A percentile compares a stretch with the other conserved stretches of the same genome.
Conservation (phyloP, 1,140 invertebrate genomes). For the Eumaeus atala region DNA sequence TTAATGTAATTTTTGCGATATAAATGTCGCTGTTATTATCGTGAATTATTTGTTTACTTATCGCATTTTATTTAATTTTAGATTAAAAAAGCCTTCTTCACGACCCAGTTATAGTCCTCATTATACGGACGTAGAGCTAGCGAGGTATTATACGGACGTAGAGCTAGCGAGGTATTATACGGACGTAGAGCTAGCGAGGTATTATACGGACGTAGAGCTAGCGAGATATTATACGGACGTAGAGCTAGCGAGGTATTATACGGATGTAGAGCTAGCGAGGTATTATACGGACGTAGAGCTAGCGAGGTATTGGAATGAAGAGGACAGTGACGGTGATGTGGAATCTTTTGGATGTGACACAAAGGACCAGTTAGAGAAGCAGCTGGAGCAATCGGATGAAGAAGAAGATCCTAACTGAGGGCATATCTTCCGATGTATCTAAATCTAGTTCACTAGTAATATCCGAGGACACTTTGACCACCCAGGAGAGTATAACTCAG, state of each 20-base stretch:
- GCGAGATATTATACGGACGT: no score
- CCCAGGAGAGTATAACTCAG: neutral
- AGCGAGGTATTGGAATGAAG: neutral
- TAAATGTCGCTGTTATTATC: neutral
- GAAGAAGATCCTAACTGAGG: slow-evolving; percentile 3
- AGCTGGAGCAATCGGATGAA: slow-evolving; percentile 4
- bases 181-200: no score
- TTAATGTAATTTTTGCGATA: slow-evolving; percentile 3
- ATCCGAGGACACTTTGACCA: no score
- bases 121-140: neutral
- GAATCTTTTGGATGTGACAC: neutral
- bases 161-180: no score
- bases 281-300: no score
- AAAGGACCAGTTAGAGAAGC: slow-evolving; percentile 2
- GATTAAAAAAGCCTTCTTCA: neutral
- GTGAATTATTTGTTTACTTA: slow-evolving; percentile 2
- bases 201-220: no score
- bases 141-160: no score
- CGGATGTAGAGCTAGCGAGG: no score
- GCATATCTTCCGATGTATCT: slow-evolving; percentile 3
- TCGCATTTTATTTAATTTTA: slow-evolving; percentile 3
- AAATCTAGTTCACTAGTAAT: neutral
- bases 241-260: no score
- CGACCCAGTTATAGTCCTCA: neutral
- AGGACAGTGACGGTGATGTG: neutral